A percentile compares a stretch with the other conserved stretches of the same genome.
phyloP scores from a whole-genome alignment of 1,140 invertebrate species.

The Steinernema feltiae region DNA sequence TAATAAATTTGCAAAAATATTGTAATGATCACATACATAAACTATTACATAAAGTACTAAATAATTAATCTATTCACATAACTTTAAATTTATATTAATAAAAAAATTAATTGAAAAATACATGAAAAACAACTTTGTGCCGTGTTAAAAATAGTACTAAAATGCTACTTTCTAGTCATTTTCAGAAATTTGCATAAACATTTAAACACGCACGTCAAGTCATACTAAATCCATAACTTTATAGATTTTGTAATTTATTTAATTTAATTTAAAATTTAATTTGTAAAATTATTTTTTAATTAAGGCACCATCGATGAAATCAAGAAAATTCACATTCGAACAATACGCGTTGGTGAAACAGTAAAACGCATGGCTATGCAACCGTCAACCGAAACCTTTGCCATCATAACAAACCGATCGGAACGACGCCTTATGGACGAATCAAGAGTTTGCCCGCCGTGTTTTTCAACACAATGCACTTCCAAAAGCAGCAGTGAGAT shows the following conservation, averaged over 20 bases:
- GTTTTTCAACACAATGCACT: not conserved
- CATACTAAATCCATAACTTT: too few species aligned
- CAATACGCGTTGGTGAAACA: slow-evolving; percentile 71
- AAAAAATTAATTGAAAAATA: too few species aligned
- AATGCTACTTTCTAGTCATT: too few species aligned
- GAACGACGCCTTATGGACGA: not conserved
- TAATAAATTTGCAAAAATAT: too few species aligned
- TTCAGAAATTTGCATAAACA: too few species aligned
- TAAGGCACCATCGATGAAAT: slow-evolving; percentile 72
- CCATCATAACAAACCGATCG: slow-evolving; percentile 69
- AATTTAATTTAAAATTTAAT: not conserved
- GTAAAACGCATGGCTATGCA: slow-evolving; percentile 68
- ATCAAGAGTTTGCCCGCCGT: not conserved
- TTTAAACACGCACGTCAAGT: too few species aligned
- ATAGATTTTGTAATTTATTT: not conserved
- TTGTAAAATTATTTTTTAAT: not conserved
- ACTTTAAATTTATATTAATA: too few species aligned
- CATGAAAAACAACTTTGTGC: too few species aligned
- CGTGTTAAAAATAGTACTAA: too few species aligned
- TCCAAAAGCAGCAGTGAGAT: not conserved
- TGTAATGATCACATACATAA: too few species aligned
- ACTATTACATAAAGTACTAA: too few species aligned
- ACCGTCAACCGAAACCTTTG: slow-evolving; percentile 85
- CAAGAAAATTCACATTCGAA: slow-evolving; percentile 51
- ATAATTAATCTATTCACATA: too few species aligned